Evolutionary conservation across 2,888 invertebrate species (phyloP).

Genomic region (Xestoiulus laeticollis): DNA sequence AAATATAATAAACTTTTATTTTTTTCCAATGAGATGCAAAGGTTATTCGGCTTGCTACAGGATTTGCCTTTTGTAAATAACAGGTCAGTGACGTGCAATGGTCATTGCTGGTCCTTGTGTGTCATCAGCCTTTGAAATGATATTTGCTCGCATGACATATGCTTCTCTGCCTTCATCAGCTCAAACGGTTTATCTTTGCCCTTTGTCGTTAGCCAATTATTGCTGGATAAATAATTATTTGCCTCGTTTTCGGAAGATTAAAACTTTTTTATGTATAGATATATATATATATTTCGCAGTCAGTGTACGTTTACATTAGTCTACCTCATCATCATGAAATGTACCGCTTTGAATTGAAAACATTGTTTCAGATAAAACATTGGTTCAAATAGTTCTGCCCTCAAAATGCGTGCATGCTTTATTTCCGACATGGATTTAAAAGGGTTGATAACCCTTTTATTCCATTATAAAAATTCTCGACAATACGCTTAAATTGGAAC

Average conservation of each 20-base stretch:
- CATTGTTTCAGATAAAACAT: not conserved
- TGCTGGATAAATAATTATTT: conserved; percentile 38
- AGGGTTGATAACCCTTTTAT: not conserved
- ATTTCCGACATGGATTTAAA: not conserved
- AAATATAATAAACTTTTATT: conserved; percentile 38
- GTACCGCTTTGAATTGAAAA: conserved; percentile 41
- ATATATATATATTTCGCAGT: not conserved
- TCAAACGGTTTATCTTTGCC: conserved; percentile 24
- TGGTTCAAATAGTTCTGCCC: not conserved
- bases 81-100: conserved; percentile 38
- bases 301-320: conserved; percentile 29
- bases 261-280: conserved; percentile 2
- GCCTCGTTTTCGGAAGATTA: not conserved
- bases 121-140: conserved; percentile 4
- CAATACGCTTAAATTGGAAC: no score
- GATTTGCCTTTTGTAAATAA: no score
- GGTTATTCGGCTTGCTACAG: not conserved
- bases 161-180: conserved; percentile 14
- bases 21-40: conserved; percentile 1
- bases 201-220: conserved; percentile 21
- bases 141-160: conserved; percentile 23
- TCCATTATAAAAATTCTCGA: no score
- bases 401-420: not conserved
- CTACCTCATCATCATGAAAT: conserved; percentile 42
- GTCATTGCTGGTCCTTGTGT: conserved; percentile 9